Conservation (phyloP, 2,888 invertebrate species). For the Trilocha varians region DNA sequence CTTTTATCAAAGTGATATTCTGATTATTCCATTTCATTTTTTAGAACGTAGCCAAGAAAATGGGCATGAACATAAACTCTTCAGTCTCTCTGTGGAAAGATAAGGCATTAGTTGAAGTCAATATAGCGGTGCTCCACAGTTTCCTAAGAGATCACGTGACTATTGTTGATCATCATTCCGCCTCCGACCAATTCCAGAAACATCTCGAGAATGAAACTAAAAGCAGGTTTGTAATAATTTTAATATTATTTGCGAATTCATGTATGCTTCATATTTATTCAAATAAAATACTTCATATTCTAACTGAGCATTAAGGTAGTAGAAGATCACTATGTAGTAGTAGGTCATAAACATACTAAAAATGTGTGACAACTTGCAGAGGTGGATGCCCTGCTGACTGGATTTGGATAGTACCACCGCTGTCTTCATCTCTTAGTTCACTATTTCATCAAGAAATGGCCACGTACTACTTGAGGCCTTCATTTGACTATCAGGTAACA, state of each 20-base stretch:
- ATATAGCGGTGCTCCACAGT: slow-evolving; percentile 92
- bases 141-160: slow-evolving; percentile 89
- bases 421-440: slow-evolving; percentile 82
- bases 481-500: slow-evolving; percentile 90
- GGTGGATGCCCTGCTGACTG: slow-evolving; percentile 90
- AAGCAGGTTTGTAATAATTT: slow-evolving; percentile 73
- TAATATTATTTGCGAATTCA: too few relatives aligned
- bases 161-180: slow-evolving; percentile 96
- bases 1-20: background rate
- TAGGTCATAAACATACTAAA: too few relatives aligned
- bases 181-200: slow-evolving; percentile 95
- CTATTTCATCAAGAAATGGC: slow-evolving; percentile 92
- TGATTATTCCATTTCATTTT: slow-evolving; percentile 9
- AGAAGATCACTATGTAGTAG: too few relatives aligned
- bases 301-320: too few relatives aligned
- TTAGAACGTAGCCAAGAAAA: slow-evolving; percentile 79
- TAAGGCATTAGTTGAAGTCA: slow-evolving; percentile 90
- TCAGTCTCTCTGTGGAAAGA: slow-evolving; percentile 94
- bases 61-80: slow-evolving; percentile 91
- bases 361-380: too few relatives aligned
- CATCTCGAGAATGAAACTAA: slow-evolving; percentile 92
- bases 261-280: too few relatives aligned
- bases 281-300: background rate
- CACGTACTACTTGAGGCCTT: slow-evolving; percentile 88
- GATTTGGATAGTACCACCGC: slow-evolving; percentile 85